phyloP scores from a whole-genome alignment of 2,888 invertebrate species.

The Cepaea hortensis region DNA sequence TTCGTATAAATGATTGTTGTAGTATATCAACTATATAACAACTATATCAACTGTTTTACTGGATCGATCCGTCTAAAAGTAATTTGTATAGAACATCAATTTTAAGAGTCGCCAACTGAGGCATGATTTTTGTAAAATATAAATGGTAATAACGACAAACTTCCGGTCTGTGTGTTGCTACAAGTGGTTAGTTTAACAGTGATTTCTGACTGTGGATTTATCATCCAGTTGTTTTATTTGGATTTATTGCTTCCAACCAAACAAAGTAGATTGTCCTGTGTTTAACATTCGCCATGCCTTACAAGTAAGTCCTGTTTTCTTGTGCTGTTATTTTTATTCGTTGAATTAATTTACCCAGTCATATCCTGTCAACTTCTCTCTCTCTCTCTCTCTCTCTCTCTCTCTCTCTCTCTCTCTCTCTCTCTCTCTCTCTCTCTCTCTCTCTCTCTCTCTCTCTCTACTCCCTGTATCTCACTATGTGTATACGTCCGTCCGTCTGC shows the following conservation, averaged over 20 bases:
- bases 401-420: constrained; percentile 36
- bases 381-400: constrained; percentile 32
- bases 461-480: not conserved
- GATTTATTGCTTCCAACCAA: not conserved
- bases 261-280: no score
- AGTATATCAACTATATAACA: no score
- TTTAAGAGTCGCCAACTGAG: no score
- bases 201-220: not conserved
- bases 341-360: no score
- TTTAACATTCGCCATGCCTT: not conserved
- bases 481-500: no score
- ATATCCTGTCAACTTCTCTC: not conserved
- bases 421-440: constrained; percentile 35
- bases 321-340: not conserved
- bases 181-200: not conserved
- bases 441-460: constrained; percentile 35
- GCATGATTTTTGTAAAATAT: no score
- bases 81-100: no score
- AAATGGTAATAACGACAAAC: no score
- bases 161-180: not conserved
- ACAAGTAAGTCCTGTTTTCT: constrained; percentile 15
- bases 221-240: not conserved
- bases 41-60: no score
- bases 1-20: no score
- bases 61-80: no score